A percentile compares a stretch with the other conserved stretches of the same genome.
These are phyloP conservation scores for Ceraclea dissimilis DNA, from an alignment of 2,888 invertebrate genomes.

Conservation along the genomic window DNA sequence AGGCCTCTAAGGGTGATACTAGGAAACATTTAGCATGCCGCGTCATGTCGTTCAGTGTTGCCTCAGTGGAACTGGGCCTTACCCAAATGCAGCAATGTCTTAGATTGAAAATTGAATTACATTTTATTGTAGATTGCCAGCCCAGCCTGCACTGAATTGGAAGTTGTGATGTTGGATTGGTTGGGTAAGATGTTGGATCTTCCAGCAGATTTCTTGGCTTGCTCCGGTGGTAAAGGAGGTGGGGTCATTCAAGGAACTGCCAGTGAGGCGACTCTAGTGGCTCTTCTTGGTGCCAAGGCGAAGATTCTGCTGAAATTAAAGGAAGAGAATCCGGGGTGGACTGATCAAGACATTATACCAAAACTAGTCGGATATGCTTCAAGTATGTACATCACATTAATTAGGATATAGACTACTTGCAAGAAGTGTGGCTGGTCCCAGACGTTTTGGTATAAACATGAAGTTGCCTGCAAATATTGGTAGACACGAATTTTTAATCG, in stretches of 20 bases:
- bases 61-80: no score
- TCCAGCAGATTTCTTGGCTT: conserved; percentile 76
- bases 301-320: conserved; percentile 60
- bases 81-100: no score
- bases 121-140: conserved; percentile 64
- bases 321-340: conserved; percentile 66
- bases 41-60: no score
- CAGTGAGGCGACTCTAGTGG: conserved; percentile 89
- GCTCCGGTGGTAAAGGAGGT: conserved; percentile 77
- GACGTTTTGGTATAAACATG: no score
- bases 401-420: no score
- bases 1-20: no score
- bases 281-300: conserved; percentile 82
- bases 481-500: no score
- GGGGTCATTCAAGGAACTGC: conserved; percentile 92
- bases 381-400: conserved; percentile 50
- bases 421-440: no score
- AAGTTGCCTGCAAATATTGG: no score
- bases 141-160: conserved; percentile 92
- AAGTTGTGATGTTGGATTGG: conserved; percentile 95
- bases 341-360: conserved; percentile 62
- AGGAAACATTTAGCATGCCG: no score
- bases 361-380: conserved; percentile 85
- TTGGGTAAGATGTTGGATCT: conserved; percentile 86
- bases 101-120: no score